Percentiles rank a stretch among this genome's conserved stretches.
Evolutionary conservation across 2,797 vertebrate species (phyloP).

Genomic region (Scolopax rusticola): DNA sequence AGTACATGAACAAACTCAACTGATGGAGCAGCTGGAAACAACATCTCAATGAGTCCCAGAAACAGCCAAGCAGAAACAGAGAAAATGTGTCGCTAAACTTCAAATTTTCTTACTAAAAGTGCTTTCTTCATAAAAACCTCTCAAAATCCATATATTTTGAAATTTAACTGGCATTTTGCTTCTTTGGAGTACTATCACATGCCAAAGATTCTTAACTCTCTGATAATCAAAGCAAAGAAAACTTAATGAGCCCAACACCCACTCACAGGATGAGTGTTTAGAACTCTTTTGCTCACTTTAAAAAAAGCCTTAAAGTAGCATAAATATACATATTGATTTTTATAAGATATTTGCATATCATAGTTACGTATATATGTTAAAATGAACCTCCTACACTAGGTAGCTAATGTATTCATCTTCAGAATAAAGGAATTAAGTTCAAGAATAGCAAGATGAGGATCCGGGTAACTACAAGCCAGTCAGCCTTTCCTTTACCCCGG

Average conservation of each 20-base stretch:
- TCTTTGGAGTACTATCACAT: background rate
- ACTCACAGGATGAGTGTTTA: background rate
- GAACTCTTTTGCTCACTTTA: background rate
- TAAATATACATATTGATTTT: background rate
- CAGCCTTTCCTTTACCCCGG: background rate
- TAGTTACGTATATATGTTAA: background rate
- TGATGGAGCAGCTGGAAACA: background rate
- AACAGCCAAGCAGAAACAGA: background rate
- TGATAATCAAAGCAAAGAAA: background rate
- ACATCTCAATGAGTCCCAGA: background rate
- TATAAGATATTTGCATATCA: background rate
- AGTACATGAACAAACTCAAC: background rate
- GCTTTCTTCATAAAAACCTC: background rate
- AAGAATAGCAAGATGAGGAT: background rate
- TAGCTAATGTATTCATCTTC: background rate
- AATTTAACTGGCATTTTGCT: background rate
- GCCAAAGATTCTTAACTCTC: background rate
- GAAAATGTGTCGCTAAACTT: background rate
- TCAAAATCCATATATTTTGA: background rate
- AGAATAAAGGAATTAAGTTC: background rate
- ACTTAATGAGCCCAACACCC: background rate
- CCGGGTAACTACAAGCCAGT: background rate
- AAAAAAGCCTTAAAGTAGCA: background rate
- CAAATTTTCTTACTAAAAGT: background rate
- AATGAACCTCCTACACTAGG: background rate